These are phyloP conservation scores for Danio choprae DNA, from an alignment of 2,797 vertebrate genomes.

Conservation along the genomic window DNA sequence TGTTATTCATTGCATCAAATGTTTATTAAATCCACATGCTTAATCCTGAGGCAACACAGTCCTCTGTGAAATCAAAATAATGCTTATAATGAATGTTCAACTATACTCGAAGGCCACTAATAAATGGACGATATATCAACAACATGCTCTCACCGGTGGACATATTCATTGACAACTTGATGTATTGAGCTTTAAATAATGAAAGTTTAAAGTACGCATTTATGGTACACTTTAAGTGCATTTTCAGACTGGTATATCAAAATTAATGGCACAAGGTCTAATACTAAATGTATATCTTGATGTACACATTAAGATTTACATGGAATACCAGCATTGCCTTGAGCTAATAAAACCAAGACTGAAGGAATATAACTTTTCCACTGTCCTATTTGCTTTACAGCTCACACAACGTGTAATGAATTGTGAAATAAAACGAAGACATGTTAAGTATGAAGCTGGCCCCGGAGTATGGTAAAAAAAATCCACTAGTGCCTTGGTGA, in stretches of 20 bases:
- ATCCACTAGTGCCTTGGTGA: conserved; percentile 54
- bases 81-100: conserved; percentile 40
- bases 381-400: conserved; percentile 5
- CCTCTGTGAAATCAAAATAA: conserved; percentile 32
- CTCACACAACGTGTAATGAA: conserved; percentile 40
- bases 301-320: conserved; percentile 21
- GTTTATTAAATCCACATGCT: conserved; percentile 28
- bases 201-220: conserved; percentile 39
- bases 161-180: conserved; percentile 36
- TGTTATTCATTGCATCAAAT: conserved; percentile 23
- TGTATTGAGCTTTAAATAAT: conserved; percentile 32
- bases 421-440: conserved; percentile 50
- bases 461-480: conserved; percentile 57
- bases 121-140: conserved; percentile 21
- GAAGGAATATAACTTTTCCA: conserved; percentile 44
- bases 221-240: conserved; percentile 40
- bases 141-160: conserved; percentile 11
- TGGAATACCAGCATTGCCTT: conserved; percentile 24
- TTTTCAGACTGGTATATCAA: conserved; percentile 37
- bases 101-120: conserved; percentile 17
- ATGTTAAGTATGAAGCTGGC: conserved; percentile 49
- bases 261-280: conserved; percentile 21
- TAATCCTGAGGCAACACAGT: conserved; percentile 27
- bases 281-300: conserved; percentile 26
- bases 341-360: conserved; percentile 29